phyloP scores from a whole-genome alignment of 2,888 invertebrate species.

The Hirudinaria manillensis region DNA sequence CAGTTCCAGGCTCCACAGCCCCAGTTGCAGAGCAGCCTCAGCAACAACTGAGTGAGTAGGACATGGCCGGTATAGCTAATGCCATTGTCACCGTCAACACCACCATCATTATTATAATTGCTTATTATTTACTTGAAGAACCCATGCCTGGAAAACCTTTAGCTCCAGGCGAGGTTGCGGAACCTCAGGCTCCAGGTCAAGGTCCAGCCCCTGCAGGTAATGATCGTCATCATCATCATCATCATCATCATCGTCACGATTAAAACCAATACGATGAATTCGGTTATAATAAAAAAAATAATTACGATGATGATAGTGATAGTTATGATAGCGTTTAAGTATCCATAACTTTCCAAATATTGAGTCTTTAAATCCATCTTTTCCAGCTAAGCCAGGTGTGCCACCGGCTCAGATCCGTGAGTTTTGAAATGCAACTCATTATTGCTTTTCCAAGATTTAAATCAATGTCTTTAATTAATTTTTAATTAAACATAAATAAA shows the following conservation, averaged over 20 bases:
- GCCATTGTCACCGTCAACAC: background rate
- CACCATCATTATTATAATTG: slow-evolving; percentile 1
- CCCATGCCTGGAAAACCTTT: background rate
- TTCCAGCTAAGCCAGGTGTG: background rate
- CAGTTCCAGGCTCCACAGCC: slow-evolving; percentile 34
- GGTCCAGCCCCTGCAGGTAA: background rate
- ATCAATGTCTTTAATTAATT: too few species aligned
- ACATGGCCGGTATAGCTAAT: background rate
- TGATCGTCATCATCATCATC: background rate
- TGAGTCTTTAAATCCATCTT: too few species aligned
- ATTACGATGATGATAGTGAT: background rate
- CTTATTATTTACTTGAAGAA: background rate
- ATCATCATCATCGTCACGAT: background rate
- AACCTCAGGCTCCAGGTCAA: background rate
- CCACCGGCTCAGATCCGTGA: background rate
- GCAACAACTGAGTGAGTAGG: slow-evolving; percentile 26
- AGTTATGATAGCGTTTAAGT: too few species aligned
- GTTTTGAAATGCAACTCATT: background rate
- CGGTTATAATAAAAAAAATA: background rate
- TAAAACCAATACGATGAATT: background rate
- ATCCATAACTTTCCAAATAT: too few species aligned
- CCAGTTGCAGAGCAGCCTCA: slow-evolving; percentile 15
- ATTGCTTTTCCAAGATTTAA: too few species aligned
- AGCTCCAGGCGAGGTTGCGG: background rate
- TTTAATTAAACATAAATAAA: too few species aligned